Evolutionary conservation across 2,113 vertebrate species (phyloP).

Genomic region (Tragelaphus buxtoni): DNA sequence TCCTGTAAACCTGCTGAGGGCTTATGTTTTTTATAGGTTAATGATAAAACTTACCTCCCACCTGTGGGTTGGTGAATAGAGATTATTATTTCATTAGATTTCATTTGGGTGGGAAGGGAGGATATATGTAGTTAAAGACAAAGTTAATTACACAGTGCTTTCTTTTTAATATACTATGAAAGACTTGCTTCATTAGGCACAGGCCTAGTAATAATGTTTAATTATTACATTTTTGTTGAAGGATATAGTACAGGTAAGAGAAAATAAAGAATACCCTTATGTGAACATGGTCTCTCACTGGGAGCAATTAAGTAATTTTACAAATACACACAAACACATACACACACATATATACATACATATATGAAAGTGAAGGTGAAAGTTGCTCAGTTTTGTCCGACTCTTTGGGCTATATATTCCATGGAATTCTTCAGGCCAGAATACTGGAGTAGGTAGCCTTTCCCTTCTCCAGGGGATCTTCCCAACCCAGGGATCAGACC

Average conservation of each 20-base stretch:
- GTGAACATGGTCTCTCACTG: background rate
- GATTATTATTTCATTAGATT: conserved; percentile 34
- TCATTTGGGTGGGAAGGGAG: background rate
- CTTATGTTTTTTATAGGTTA: background rate
- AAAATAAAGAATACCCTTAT: conserved; percentile 29
- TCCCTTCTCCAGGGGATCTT: background rate
- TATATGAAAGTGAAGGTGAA: background rate
- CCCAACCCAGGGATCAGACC: background rate
- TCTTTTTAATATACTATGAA: conserved; percentile 5
- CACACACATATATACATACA: background rate
- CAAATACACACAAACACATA: background rate
- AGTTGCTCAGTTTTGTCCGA: background rate
- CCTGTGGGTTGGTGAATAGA: background rate
- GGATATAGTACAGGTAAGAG: background rate
- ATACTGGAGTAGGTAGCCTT: no score
- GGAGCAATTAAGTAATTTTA: conserved; percentile 48
- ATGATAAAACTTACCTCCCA: background rate
- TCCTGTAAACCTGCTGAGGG: background rate
- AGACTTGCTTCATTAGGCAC: background rate
- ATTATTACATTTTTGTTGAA: conserved; percentile 41
- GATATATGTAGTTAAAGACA: background rate
- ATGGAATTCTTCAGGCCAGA: no score
- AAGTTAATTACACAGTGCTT: background rate
- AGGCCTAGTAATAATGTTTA: conserved; percentile 25
- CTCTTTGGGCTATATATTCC: background rate